phyloP scores from a whole-genome alignment of 64 coral and sea anemone species.

The Pocillopora damicornis region DNA sequence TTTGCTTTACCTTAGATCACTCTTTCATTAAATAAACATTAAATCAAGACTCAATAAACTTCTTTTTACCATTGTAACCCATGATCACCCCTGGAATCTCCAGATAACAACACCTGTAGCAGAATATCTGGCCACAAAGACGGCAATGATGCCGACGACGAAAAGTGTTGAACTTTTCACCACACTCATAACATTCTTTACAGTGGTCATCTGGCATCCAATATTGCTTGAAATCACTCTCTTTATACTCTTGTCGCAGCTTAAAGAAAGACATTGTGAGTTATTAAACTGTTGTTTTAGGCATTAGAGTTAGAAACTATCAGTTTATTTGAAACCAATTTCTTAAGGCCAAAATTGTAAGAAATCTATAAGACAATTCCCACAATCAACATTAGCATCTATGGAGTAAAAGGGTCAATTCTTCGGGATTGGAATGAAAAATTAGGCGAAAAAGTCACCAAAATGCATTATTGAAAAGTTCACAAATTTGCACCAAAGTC shows the following conservation, averaged over 20 bases:
- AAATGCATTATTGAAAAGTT: too few species aligned
- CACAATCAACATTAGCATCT: too few species aligned
- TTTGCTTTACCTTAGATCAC: too few species aligned
- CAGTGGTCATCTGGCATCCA: slow-evolving; percentile 99
- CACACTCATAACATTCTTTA: slow-evolving; percentile 98
- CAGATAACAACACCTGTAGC: slow-evolving; percentile 89
- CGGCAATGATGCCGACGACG: slow-evolving; percentile 85
- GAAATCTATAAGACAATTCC: too few species aligned
- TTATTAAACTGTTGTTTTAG: neutral
- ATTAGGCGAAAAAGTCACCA: too few species aligned
- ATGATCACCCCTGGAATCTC: slow-evolving; percentile 86
- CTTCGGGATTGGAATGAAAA: too few species aligned
- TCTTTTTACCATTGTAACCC: slow-evolving; percentile 76
- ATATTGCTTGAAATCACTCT: slow-evolving; percentile 88
- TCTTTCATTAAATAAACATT: too few species aligned
- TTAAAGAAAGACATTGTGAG: neutral
- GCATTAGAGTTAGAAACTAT: too few species aligned
- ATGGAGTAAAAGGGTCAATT: too few species aligned
- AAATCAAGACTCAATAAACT: neutral
- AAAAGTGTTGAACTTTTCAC: slow-evolving; percentile 94
- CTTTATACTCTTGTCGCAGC: slow-evolving; percentile 63
- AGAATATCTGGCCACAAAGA: slow-evolving; percentile 99
- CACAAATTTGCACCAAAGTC: too few species aligned
- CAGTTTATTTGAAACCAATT: too few species aligned
- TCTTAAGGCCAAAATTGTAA: too few species aligned